Base-by-base conservation (phyloP, 1,140 invertebrate species). In the Cydia fagiglandana region DNA sequence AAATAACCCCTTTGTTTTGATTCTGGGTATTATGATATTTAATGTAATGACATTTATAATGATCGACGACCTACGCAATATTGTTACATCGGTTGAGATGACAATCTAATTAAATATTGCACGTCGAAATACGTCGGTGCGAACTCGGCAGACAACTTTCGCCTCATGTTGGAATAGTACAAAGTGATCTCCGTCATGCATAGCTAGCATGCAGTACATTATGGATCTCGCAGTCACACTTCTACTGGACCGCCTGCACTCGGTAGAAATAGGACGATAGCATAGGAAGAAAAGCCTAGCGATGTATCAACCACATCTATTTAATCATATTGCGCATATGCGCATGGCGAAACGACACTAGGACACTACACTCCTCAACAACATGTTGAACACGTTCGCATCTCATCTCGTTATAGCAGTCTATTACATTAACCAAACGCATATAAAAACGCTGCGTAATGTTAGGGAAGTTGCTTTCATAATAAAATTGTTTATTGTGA, bases 41-140 rank as follows among this genome's bases (percentile, higher is more conserved):
- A 38, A n/a, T 9, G 28, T 64, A 30, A 30, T 64, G 1, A 24
- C 6, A 64, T 64, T 64, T 28, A 30, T 24, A 64, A 64, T 64
- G 5, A 64, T 64, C 20, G 28, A 47, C 45, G 45, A 47, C 45
- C 45, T 15, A 13, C 64, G 64, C 20, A 28, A 28, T 30, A 24
- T 64, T 30, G 24, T 64, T 64, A 64, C 64, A 13, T 64, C 64
- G 64, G 64, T 64, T 64, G 64, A 64, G 64, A 30, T 64, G 64
- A 28, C 64, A 24, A 28, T 64, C 24, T 64, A 30, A 64, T 64
- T 64, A 64, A 64, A 64, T 64, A 30, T 64, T 10, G 64, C 28
- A 64, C 17, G 17, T 64, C 64, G 64, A 4, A 17, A 47, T 47
- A 45, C 17, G 61, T 9, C 61, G 61, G 12, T 45, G 12, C 9